These are phyloP conservation scores for Marcusenius ussheri DNA, from an alignment of 2,113 vertebrate genomes.

Conservation along the genomic window DNA sequence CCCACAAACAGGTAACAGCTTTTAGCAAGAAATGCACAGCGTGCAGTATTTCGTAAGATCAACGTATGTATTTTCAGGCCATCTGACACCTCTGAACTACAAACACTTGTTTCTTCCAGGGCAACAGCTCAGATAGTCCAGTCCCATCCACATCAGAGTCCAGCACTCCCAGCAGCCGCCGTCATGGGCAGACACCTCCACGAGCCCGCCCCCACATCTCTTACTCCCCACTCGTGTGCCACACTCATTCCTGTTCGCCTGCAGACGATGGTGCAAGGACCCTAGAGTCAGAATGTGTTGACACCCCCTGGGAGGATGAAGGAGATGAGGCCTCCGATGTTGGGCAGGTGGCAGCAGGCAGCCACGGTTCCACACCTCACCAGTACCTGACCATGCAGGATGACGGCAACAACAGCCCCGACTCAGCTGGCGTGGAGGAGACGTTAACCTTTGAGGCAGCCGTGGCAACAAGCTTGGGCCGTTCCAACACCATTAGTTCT, in stretches of 20 bases:
- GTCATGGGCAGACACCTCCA: slow-evolving; percentile 77
- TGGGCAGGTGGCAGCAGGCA: slow-evolving; percentile 26
- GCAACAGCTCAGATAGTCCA: slow-evolving; percentile 88
- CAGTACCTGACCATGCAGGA: slow-evolving; percentile 86
- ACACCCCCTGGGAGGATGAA: slow-evolving; percentile 40
- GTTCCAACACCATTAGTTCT: slow-evolving; percentile 86
- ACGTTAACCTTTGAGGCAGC: slow-evolving; percentile 95
- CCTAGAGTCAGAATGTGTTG: slow-evolving; percentile 28
- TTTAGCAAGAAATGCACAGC: background rate
- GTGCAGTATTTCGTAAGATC: background rate
- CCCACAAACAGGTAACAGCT: slow-evolving; percentile 69
- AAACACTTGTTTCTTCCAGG: slow-evolving; percentile 55
- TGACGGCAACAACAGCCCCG: slow-evolving; percentile 78
- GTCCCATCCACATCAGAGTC: slow-evolving; percentile 93
- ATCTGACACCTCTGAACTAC: background rate
- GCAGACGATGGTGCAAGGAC: slow-evolving; percentile 51
- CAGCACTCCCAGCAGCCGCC: slow-evolving; percentile 83
- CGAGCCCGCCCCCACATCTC: slow-evolving; percentile 84
- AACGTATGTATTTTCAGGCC: background rate
- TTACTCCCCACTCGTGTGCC: slow-evolving; percentile 80
- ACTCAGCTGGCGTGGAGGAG: slow-evolving; percentile 84
- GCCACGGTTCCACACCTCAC: slow-evolving; percentile 67
- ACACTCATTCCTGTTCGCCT: slow-evolving; percentile 63
- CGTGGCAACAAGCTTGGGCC: slow-evolving; percentile 86
- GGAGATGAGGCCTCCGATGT: slow-evolving; percentile 42